Evolutionary conservation across 2,888 invertebrate genomes (phyloP).

Genomic region (Oxycera nigricornis): DNA sequence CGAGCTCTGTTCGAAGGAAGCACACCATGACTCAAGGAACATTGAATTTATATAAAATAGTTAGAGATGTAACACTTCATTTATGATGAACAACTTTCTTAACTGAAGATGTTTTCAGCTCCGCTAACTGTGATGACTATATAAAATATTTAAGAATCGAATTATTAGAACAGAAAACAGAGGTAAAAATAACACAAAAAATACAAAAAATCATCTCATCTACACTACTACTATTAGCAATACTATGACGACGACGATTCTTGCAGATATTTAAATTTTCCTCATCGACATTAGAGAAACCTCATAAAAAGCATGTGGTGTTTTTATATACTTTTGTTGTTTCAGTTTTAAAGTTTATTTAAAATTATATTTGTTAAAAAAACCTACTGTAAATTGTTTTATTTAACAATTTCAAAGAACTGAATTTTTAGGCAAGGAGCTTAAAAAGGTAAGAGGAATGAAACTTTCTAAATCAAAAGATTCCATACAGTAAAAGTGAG

Average conservation of each 20-base stretch:
- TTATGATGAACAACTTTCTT: conserved; percentile 55
- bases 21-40: conserved; percentile 58
- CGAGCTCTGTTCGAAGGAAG: conserved; percentile 62
- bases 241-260: conserved; percentile 52
- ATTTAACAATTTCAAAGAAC: too few species aligned
- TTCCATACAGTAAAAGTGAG: too few species aligned
- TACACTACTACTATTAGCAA: conserved; percentile 44
- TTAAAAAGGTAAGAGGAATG: too few species aligned
- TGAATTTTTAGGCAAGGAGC: too few species aligned
- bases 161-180: conserved; percentile 43
- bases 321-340: conserved; percentile 52
- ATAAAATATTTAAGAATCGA: conserved; percentile 60
- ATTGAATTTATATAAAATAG: conserved; percentile 46
- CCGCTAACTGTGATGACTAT: conserved; percentile 64
- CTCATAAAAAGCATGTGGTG: conserved; percentile 54
- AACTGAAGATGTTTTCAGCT: conserved; percentile 62
- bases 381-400: conserved; percentile 29
- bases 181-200: conserved; percentile 33
- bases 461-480: not conserved
- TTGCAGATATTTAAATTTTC: conserved; percentile 51
- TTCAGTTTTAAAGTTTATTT: conserved; percentile 47
- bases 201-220: conserved; percentile 50
- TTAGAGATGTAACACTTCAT: conserved; percentile 52
- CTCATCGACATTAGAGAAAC: conserved; percentile 49
- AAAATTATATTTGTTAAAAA: conserved; percentile 48